Evolutionary conservation across 2,888 invertebrate genomes (phyloP).

Genomic region (Troilus luridus): DNA sequence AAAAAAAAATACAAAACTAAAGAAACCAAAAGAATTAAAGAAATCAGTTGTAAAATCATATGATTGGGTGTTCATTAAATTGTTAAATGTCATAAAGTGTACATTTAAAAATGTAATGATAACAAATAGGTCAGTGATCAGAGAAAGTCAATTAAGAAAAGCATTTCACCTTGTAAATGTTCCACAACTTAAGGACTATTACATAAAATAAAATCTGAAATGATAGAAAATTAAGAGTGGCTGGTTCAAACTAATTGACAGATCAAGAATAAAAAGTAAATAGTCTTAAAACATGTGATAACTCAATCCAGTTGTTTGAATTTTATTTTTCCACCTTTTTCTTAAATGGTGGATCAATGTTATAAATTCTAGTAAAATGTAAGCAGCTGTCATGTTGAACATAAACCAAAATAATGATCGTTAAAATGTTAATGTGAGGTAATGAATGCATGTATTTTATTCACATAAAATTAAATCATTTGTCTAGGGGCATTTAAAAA

Average conservation of each 20-base stretch:
- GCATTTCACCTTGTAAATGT: neutral
- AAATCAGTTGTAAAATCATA: neutral
- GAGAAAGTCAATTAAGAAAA: neutral
- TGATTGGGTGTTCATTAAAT: neutral
- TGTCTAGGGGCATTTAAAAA: neutral
- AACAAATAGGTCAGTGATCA: constrained; percentile 29
- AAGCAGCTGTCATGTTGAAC: neutral
- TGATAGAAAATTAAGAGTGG: neutral
- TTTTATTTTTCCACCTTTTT: neutral
- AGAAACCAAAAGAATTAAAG: neutral
- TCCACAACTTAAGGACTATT: neutral
- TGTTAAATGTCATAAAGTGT: no score
- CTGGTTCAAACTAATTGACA: neutral
- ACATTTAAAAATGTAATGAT: neutral
- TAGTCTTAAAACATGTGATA: neutral
- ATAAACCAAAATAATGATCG: neutral
- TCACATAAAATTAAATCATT: neutral
- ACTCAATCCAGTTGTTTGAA: neutral
- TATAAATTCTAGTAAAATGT: neutral
- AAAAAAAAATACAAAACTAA: no score
- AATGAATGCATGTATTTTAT: neutral
- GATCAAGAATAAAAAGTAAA: neutral
- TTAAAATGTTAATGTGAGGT: neutral
- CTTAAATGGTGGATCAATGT: neutral
- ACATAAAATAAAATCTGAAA: neutral